phyloP scores from a whole-genome alignment of 2,888 invertebrate species.

The Hirtodrosophila confusa region DNA sequence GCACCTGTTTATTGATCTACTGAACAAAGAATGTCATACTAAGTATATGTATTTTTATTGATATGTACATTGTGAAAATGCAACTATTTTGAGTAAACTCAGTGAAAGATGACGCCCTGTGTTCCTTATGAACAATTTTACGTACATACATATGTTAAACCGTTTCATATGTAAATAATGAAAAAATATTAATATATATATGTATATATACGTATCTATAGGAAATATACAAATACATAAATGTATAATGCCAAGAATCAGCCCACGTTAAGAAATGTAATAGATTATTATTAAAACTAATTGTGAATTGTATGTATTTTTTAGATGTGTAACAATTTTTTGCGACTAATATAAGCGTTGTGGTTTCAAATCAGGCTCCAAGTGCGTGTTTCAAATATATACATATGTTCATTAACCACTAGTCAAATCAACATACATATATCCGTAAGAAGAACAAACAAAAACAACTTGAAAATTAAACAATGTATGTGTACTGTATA shows the following conservation, averaged over 20 bases:
- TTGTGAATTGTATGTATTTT: constrained; percentile 71
- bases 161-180: constrained; percentile 4
- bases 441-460: constrained; percentile 18
- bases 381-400: constrained; percentile 38
- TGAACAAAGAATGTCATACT: constrained; percentile 17
- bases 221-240: constrained; percentile 14
- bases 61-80: no score
- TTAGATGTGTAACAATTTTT: constrained; percentile 66
- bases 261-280: constrained; percentile 54
- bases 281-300: constrained; percentile 43
- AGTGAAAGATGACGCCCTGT: neutral
- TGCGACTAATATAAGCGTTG: constrained; percentile 63
- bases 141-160: neutral
- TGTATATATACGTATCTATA: constrained; percentile 32
- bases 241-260: constrained; percentile 64
- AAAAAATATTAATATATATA: neutral
- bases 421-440: constrained; percentile 50
- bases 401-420: constrained; percentile 41
- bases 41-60: no score
- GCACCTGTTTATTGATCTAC: constrained; percentile 12
- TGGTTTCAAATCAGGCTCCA: constrained; percentile 72
- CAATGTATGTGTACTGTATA: constrained; percentile 53
- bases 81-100: constrained; percentile 26
- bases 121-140: neutral
- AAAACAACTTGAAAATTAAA: constrained; percentile 22